A percentile compares a stretch with the other conserved stretches of the same genome.
Conservation (phyloP, 1,140 invertebrate genomes). For the Heliconius himera region DNA sequence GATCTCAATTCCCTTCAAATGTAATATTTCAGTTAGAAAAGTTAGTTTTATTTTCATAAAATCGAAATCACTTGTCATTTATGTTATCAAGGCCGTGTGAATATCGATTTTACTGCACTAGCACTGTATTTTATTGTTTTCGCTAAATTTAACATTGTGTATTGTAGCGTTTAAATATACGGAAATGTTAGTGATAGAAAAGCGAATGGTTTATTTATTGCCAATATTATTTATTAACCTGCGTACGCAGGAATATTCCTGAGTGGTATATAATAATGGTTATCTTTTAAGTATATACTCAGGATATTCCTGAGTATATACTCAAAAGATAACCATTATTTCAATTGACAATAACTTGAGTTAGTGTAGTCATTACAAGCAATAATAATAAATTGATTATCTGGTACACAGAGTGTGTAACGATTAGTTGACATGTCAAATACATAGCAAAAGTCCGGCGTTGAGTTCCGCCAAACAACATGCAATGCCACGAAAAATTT, state of each 20-base stretch:
- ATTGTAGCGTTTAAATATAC: background rate
- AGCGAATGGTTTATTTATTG: background rate
- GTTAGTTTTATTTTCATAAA: background rate
- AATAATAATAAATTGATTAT: background rate
- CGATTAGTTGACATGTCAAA: background rate
- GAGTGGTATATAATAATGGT: no score
- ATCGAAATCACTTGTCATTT: background rate
- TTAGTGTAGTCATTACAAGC: background rate
- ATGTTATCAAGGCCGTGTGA: conserved; percentile 3
- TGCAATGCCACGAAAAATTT: no score
- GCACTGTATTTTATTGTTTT: background rate
- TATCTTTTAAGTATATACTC: no score
- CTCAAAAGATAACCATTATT: no score
- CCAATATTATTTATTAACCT: background rate
- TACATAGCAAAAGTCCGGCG: no score
- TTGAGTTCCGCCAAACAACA: no score
- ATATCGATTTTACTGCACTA: background rate
- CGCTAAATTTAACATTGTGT: background rate
- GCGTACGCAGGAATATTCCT: no score
- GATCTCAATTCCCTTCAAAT: no score
- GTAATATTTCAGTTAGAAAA: no score
- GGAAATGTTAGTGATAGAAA: background rate
- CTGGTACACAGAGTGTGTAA: background rate
- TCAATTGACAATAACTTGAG: background rate
- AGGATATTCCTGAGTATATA: no score